Conservation (phyloP, 1,140 invertebrate genomes). For the Bombus cullumanus region DNA sequence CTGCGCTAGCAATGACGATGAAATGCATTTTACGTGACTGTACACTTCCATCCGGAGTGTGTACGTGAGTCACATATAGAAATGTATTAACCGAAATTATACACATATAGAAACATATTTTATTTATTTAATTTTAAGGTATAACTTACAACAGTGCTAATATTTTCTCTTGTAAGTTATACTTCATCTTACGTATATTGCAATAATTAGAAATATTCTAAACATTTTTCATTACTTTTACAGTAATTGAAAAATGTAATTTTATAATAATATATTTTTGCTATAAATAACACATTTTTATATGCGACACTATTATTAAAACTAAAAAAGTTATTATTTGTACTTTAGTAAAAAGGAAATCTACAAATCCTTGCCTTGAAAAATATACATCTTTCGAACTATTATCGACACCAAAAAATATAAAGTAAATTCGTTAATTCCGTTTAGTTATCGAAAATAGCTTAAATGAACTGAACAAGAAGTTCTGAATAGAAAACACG, state of each 20-base stretch:
- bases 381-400: not conserved
- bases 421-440: not conserved
- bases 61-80: constrained; percentile 49
- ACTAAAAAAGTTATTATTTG: no score
- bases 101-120: not conserved
- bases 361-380: not conserved
- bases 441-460: not conserved
- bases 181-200: not conserved
- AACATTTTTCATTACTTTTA: not conserved
- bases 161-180: not conserved
- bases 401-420: not conserved
- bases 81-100: not conserved
- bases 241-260: not conserved
- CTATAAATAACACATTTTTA: not conserved
- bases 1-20: constrained; percentile 34
- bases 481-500: not conserved
- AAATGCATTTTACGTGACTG: constrained; percentile 56
- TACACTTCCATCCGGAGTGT: constrained; percentile 58
- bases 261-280: not conserved
- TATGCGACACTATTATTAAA: not conserved
- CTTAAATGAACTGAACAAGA: not conserved
- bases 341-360: not conserved
- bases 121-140: not conserved
- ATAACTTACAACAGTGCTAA: not conserved
- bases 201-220: not conserved